Evolutionary conservation across 2,113 vertebrate species (phyloP).

Genomic region (Monopterus albus): DNA sequence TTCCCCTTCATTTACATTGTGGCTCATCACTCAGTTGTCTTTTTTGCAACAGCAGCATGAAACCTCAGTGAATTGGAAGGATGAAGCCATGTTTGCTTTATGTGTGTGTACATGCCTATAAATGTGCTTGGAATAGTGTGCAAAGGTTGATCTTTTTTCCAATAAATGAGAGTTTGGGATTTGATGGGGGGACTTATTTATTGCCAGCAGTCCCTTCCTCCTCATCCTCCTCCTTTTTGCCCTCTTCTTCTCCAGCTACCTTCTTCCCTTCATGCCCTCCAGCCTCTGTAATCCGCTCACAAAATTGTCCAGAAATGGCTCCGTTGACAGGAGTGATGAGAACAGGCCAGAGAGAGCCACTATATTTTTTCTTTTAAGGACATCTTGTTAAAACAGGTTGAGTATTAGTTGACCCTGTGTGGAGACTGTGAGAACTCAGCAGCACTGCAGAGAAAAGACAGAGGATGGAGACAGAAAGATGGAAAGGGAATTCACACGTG

Average conservation of each 20-base stretch:
- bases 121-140: no score
- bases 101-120: background rate
- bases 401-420: slow-evolving; percentile 11
- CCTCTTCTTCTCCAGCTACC: background rate
- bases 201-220: background rate
- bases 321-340: slow-evolving; percentile 6
- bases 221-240: background rate
- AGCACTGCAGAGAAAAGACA: background rate
- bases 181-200: background rate
- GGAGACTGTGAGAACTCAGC: background rate
- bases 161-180: slow-evolving; percentile 1
- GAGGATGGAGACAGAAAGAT: no score
- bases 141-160: background rate
- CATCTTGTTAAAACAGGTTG: slow-evolving; percentile 23
- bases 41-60: no score
- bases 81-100: background rate
- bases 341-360: background rate
- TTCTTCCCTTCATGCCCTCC: background rate
- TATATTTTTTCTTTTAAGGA: background rate
- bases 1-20: slow-evolving; percentile 9
- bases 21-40: no score
- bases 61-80: no score
- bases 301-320: slow-evolving; percentile 46
- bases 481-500: no score
- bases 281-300: slow-evolving; percentile 37